Conservation (phyloP, 1,140 invertebrate species). For the Aphelenchoides avenae region DNA sequence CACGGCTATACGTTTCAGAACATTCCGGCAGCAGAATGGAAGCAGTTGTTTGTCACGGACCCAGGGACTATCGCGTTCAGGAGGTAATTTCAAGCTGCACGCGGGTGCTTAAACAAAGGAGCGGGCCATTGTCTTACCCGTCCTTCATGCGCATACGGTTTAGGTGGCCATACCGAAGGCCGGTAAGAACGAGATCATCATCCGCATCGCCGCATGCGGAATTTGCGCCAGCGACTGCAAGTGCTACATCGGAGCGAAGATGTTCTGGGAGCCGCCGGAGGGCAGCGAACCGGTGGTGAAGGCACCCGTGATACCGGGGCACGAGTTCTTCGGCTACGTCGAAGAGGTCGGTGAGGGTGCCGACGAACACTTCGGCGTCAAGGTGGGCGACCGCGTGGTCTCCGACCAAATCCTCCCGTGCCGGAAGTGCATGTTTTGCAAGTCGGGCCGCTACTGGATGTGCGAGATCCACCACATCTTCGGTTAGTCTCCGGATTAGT, state of each 20-base stretch:
- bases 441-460: conserved; percentile 5
- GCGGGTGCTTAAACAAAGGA: too few species aligned
- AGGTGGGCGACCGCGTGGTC: neutral
- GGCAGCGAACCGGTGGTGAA: neutral
- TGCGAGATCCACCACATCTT: conserved; percentile 4
- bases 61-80: conserved; percentile 1
- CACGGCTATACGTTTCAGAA: too few species aligned
- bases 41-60: conserved; percentile 1
- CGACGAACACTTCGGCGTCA: neutral
- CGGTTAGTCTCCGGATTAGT: too few species aligned
- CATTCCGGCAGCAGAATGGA: too few species aligned
- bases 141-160: too few species aligned
- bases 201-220: neutral
- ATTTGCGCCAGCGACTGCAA: conserved; percentile 8
- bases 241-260: neutral
- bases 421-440: too few species aligned
- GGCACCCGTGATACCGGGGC: neutral
- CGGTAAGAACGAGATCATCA: neutral
- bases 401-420: neutral
- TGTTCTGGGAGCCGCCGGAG: too few species aligned
- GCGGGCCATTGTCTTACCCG: too few species aligned
- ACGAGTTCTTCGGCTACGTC: conserved; percentile 4
- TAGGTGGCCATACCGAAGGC: neutral
- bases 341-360: conserved; percentile 1
- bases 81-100: too few species aligned